Conservation (phyloP, 2,797 vertebrate species). For the Cirrhinus mrigala region DNA sequence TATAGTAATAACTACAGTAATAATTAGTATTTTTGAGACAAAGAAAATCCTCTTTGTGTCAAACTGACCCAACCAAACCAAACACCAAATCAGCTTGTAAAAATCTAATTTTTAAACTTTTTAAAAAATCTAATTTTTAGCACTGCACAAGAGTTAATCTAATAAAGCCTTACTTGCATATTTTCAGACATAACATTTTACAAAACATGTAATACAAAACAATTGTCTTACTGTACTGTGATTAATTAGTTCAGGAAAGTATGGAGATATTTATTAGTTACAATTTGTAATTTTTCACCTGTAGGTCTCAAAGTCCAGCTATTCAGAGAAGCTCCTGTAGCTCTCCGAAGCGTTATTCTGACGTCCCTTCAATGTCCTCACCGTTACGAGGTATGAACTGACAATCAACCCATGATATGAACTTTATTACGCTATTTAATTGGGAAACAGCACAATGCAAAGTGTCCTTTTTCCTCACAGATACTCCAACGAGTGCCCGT, state of each 20-base stretch:
- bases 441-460: neutral
- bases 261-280: neutral
- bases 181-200: too few relatives aligned
- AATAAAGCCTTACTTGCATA: too few relatives aligned
- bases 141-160: too few relatives aligned
- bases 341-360: slow-evolving; percentile 72
- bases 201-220: too few relatives aligned
- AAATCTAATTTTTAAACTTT: too few relatives aligned
- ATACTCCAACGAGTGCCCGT: slow-evolving; percentile 64
- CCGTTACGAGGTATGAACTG: slow-evolving; percentile 65
- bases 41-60: too few relatives aligned
- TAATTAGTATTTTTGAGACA: too few relatives aligned
- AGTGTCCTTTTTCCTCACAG: slow-evolving; percentile 57
- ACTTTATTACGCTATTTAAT: neutral
- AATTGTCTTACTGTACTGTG: neutral
- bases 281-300: neutral
- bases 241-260: neutral
- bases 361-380: slow-evolving; percentile 65
- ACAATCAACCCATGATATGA: neutral
- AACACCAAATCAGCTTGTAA: too few relatives aligned
- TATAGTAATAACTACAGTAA: too few relatives aligned
- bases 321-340: slow-evolving; percentile 64
- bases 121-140: too few relatives aligned
- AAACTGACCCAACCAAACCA: too few relatives aligned
- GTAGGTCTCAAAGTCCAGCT: slow-evolving; percentile 71